Evolutionary conservation across 2,888 invertebrate species (phyloP).

Genomic region (Pollenia amentaria): DNA sequence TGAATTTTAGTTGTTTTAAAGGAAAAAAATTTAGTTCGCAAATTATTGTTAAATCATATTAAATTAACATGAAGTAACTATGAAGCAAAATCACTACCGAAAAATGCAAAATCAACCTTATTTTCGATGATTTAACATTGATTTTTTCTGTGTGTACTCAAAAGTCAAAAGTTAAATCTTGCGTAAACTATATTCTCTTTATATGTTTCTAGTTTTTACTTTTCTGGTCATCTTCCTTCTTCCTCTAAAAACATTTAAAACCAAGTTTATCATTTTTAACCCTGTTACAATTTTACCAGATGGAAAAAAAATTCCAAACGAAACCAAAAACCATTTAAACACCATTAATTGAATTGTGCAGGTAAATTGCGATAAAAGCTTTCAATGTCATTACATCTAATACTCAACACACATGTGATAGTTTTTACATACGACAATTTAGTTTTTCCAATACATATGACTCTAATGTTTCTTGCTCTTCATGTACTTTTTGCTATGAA

Average conservation of each 20-base stretch:
- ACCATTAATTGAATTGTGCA: slow-evolving; percentile 66
- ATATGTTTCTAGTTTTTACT: not conserved
- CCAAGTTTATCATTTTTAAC: slow-evolving; percentile 34
- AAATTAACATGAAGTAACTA: too few relatives aligned
- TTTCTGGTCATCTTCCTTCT: not conserved
- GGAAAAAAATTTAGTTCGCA: too few relatives aligned
- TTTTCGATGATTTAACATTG: too few relatives aligned
- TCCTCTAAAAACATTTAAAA: not conserved
- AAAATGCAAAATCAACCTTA: too few relatives aligned
- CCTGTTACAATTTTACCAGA: slow-evolving; percentile 8
- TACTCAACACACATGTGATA: slow-evolving; percentile 22
- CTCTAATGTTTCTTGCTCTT: not conserved
- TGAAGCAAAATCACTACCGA: too few relatives aligned
- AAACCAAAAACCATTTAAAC: slow-evolving; percentile 63
- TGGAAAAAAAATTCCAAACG: slow-evolving; percentile 30
- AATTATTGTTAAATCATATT: too few relatives aligned
- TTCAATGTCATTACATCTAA: slow-evolving; percentile 45
- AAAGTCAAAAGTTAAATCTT: too few relatives aligned
- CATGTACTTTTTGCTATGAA: slow-evolving; percentile 2
- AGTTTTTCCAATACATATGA: slow-evolving; percentile 7
- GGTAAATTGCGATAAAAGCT: slow-evolving; percentile 61
- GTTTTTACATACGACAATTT: slow-evolving; percentile 1
- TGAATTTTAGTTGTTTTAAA: too few relatives aligned
- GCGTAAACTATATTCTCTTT: not conserved
- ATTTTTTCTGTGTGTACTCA: too few relatives aligned